Conservation (phyloP, 2,888 invertebrate species). For the Sinhomidia bicolor region DNA sequence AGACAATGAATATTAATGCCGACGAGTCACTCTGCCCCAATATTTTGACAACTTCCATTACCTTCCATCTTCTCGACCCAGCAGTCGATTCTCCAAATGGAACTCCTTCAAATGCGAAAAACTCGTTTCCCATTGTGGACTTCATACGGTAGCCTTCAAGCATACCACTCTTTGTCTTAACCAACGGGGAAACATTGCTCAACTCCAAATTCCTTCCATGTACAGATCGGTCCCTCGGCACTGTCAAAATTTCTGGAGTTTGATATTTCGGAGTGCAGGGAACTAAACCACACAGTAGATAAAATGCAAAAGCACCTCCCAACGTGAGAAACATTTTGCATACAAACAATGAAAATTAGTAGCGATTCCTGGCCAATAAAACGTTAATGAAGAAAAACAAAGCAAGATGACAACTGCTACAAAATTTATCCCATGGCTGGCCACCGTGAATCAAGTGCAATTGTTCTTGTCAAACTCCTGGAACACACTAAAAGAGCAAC, state of each 20-base stretch:
- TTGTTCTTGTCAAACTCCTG: conserved; percentile 1
- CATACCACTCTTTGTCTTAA: conserved; percentile 58
- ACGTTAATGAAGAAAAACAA: background rate
- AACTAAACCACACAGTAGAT: conserved; percentile 78
- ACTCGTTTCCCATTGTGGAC: conserved; percentile 67
- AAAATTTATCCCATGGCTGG: too few relatives aligned
- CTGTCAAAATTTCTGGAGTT: conserved; percentile 56
- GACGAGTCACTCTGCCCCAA: too few relatives aligned
- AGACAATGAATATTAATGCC: too few relatives aligned
- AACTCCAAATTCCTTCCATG: conserved; percentile 40
- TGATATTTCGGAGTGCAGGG: conserved; percentile 77
- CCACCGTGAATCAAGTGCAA: background rate
- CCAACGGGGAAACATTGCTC: conserved; percentile 52
- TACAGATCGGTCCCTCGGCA: background rate
- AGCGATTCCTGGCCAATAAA: background rate
- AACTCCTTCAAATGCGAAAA: conserved; percentile 77
- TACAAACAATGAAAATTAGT: background rate
- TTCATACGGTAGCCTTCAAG: conserved; percentile 76
- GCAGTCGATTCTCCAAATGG: conserved; percentile 72
- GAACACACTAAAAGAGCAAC: background rate
- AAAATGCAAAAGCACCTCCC: conserved; percentile 73
- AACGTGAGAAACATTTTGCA: conserved; percentile 55
- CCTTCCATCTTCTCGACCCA: conserved; percentile 73
- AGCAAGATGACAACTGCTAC: too few relatives aligned
- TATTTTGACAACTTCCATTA: conserved; percentile 37